Evolutionary conservation across 2,797 vertebrate species (phyloP).

Genomic region (Macroramphosus scolopax): DNA sequence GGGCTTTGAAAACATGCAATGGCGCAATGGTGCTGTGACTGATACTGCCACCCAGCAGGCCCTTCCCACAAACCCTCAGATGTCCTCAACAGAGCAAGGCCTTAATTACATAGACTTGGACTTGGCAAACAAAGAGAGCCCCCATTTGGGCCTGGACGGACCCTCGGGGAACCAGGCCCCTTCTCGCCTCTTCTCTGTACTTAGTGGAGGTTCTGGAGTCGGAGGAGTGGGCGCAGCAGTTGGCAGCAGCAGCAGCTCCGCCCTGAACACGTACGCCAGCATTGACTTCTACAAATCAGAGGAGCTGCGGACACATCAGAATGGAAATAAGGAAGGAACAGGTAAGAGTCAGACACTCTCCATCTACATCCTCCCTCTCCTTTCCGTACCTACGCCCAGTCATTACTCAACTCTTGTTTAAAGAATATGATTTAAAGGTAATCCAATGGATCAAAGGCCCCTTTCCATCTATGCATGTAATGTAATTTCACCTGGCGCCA

Average conservation of each 20-base stretch:
- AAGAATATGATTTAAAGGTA: constrained; percentile 36
- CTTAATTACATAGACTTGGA: constrained; percentile 87
- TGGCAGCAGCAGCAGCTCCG: constrained; percentile 52
- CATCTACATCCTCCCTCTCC: too few relatives aligned
- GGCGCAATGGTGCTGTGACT: constrained; percentile 64
- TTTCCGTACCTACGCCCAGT: not conserved
- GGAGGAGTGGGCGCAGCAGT: constrained; percentile 40
- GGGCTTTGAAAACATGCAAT: constrained; percentile 73
- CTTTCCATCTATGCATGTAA: constrained; percentile 39
- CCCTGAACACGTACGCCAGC: constrained; percentile 80
- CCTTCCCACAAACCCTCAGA: constrained; percentile 53
- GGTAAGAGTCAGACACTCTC: too few relatives aligned
- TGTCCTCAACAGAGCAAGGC: constrained; percentile 64
- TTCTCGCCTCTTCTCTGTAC: constrained; percentile 72
- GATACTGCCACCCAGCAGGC: constrained; percentile 59
- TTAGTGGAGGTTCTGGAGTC: constrained; percentile 57
- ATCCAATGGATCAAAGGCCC: constrained; percentile 40
- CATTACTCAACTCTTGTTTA: constrained; percentile 18
- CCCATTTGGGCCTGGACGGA: constrained; percentile 64
- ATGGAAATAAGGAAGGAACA: constrained; percentile 78
- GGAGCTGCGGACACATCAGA: constrained; percentile 77
- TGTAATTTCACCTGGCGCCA: constrained; percentile 60
- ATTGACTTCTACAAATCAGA: constrained; percentile 84
- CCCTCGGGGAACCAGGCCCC: constrained; percentile 63
- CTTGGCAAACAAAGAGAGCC: constrained; percentile 70